These are phyloP conservation scores for Tanypteryx hageni DNA, from an alignment of 2,888 invertebrate species.

Conservation along the genomic window DNA sequence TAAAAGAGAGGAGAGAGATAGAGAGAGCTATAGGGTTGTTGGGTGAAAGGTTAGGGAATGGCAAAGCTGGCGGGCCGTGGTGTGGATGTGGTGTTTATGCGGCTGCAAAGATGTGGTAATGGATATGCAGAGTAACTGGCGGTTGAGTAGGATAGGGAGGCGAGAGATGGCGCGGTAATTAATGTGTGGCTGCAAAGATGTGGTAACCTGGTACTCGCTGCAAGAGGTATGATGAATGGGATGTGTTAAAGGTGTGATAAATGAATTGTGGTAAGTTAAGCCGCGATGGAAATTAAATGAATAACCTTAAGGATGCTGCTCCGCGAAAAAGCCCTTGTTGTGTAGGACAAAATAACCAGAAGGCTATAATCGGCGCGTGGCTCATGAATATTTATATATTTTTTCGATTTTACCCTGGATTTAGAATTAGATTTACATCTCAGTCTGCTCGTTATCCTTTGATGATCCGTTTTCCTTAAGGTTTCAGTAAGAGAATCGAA, in stretches of 20 bases:
- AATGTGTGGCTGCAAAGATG: constrained; percentile 42
- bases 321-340: too few relatives aligned
- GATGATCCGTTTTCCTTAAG: too few relatives aligned
- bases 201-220: constrained; percentile 8
- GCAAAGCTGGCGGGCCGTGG: background rate
- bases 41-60: background rate
- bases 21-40: too few relatives aligned
- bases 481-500: too few relatives aligned
- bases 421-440: too few relatives aligned
- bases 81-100: background rate
- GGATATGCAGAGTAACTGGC: background rate
- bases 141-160: background rate
- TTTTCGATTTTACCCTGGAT: too few relatives aligned
- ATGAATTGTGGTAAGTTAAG: constrained; percentile 29
- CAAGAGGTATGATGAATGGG: constrained; percentile 37
- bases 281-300: constrained; percentile 29
- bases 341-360: too few relatives aligned
- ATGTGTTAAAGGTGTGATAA: constrained; percentile 22
- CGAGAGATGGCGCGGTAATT: background rate
- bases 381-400: too few relatives aligned
- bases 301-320: background rate
- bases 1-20: too few relatives aligned
- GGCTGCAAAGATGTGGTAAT: background rate
- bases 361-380: too few relatives aligned
- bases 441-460: too few relatives aligned